Conservation (phyloP, 2,888 invertebrate genomes). For the Drosophila paramelanica region DNA sequence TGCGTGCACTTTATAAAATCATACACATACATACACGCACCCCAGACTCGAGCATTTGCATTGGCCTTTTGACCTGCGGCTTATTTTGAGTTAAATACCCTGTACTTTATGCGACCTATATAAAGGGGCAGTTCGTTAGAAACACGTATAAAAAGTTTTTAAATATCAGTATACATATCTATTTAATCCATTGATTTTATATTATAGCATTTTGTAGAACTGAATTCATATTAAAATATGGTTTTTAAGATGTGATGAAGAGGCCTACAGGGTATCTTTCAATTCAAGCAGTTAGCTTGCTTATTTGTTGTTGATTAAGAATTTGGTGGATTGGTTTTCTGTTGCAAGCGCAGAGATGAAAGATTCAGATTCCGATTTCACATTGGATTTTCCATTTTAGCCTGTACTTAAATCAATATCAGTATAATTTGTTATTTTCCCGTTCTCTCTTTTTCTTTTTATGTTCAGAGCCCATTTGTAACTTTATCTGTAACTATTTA, state of each 20-base stretch:
- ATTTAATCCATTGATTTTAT: no score
- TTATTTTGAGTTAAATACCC: constrained; percentile 19
- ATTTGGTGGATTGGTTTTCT: constrained; percentile 22
- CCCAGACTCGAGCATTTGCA: constrained; percentile 11
- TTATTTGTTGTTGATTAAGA: constrained; percentile 7
- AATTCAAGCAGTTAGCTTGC: neutral
- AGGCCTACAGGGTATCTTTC: constrained; percentile 2
- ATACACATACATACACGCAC: constrained; percentile 1
- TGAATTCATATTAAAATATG: no score
- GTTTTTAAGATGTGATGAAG: no score
- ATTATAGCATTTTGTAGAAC: no score
- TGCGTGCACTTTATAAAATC: neutral
- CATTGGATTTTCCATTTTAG: constrained; percentile 7
- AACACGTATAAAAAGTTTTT: no score
- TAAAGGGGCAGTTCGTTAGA: neutral
- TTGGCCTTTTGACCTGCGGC: constrained; percentile 37
- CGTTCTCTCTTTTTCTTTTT: no score
- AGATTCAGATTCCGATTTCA: constrained; percentile 24
- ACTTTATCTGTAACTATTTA: constrained; percentile 13
- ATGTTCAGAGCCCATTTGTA: constrained; percentile 5
- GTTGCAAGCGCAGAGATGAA: constrained; percentile 30
- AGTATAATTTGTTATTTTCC: no score
- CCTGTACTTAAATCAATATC: no score
- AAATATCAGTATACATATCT: no score
- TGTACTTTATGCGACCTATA: neutral